phyloP scores from a whole-genome alignment of 2,113 vertebrate species.

The human region GRCh38 chr20:59294501-59295000 shows the following conservation, averaged over 20 bases:
- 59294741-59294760: neutral
- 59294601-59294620: neutral
- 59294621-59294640: neutral
- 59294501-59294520: neutral
- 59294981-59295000: neutral
- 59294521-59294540: neutral
- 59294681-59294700: neutral
- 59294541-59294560: neutral
- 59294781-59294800: constrained; percentile 55
- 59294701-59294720: neutral
- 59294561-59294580: neutral
- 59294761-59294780: neutral
- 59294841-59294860: constrained; percentile 49
- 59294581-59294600: neutral
- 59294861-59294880: constrained; percentile 3
- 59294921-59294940: neutral
- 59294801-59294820: constrained; percentile 53
- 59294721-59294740: neutral
- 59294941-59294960: neutral
- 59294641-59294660: neutral
- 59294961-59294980: neutral
- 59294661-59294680: constrained; percentile 28
- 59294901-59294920: constrained; percentile 48
- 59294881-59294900: neutral
- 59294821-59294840: constrained; percentile 39